Evolutionary conservation across 2,888 invertebrate species (phyloP).

Genomic region (Abscondita cerata): DNA sequence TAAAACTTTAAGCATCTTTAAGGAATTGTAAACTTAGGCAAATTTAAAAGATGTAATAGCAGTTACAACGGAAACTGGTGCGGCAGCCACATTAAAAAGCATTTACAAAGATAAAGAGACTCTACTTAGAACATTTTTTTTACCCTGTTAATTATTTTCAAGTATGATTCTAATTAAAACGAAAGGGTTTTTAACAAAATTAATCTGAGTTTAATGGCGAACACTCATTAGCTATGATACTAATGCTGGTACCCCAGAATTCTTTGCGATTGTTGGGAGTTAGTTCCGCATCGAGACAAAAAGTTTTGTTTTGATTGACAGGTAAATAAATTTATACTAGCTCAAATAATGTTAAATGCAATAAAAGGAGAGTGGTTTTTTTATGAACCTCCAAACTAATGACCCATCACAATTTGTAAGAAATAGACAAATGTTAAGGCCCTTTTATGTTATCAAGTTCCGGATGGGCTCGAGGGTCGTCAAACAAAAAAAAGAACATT

Average conservation of each 20-base stretch:
- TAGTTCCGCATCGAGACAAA: too few relatives aligned
- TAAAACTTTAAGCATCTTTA: neutral
- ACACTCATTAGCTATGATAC: too few relatives aligned
- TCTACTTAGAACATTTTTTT: constrained; percentile 13
- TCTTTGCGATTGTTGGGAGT: too few relatives aligned
- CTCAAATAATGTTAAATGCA: neutral
- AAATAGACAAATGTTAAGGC: neutral
- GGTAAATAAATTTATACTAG: too few relatives aligned
- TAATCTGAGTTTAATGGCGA: too few relatives aligned
- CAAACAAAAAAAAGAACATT: too few relatives aligned
- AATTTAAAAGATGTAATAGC: constrained; percentile 14
- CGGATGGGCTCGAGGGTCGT: too few relatives aligned
- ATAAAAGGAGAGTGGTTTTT: neutral
- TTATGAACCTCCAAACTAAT: neutral
- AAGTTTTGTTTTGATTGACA: too few relatives aligned
- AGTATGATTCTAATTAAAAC: neutral
- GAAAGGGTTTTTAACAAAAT: neutral
- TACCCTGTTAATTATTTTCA: constrained; percentile 14
- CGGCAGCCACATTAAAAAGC: constrained; percentile 16
- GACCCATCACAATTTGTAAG: constrained; percentile 1
- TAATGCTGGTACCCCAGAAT: too few relatives aligned
- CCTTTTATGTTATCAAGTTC: constrained; percentile 1
- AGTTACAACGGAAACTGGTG: constrained; percentile 6
- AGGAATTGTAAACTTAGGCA: constrained; percentile 4
- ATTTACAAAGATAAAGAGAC: constrained; percentile 22